A percentile compares a stretch with the other conserved stretches of the same genome.
Conservation (phyloP, 2,888 invertebrate genomes). For the Caradrina kadenii region DNA sequence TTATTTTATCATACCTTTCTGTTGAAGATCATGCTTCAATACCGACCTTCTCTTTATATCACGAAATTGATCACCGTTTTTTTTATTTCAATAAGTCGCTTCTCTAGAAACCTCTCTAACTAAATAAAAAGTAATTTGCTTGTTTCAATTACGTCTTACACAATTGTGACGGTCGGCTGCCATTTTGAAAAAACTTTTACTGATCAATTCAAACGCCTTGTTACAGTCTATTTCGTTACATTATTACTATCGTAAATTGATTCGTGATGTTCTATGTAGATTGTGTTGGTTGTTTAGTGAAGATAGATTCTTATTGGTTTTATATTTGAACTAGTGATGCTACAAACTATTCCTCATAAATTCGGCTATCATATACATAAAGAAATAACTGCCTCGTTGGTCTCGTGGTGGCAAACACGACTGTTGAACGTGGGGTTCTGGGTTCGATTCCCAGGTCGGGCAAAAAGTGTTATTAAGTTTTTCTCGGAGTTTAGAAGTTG, state of each 20-base stretch:
- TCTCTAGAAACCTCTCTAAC: slow-evolving; percentile 11
- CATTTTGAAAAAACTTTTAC: slow-evolving; percentile 24
- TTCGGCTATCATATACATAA: no score
- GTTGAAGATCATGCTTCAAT: not conserved
- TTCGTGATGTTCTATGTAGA: slow-evolving; percentile 22
- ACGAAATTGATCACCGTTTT: not conserved
- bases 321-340: no score
- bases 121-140: not conserved
- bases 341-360: no score
- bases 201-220: slow-evolving; percentile 11
- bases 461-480: no score
- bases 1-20: not conserved
- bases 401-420: no score
- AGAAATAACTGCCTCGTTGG: no score
- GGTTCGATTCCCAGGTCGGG: no score
- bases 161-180: slow-evolving; percentile 10
- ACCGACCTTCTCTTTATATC: slow-evolving; percentile 7
- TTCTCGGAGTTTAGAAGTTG: no score
- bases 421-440: no score
- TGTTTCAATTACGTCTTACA: slow-evolving; percentile 31
- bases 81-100: not conserved
- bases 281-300: not conserved
- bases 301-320: no score
- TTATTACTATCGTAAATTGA: slow-evolving; percentile 20
- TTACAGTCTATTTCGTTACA: slow-evolving; percentile 28